Conservation (phyloP, 2,113 vertebrate species). For the Capricornis sumatraensis region DNA sequence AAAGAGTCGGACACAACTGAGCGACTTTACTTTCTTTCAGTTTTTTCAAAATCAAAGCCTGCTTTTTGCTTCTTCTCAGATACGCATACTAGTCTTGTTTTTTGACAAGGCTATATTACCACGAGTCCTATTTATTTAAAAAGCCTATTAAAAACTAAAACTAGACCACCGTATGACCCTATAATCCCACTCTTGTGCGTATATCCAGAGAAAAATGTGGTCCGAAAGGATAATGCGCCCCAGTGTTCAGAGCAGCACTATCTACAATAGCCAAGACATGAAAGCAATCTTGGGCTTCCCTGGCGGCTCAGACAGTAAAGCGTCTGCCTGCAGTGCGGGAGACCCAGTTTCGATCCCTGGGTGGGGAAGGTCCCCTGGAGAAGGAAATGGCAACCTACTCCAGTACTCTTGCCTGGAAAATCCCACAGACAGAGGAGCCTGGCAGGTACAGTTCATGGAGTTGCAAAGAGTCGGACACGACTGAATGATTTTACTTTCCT, state of each 20-base stretch:
- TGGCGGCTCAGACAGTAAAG: background rate
- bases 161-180: background rate
- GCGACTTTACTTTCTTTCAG: too few relatives aligned
- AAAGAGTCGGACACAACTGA: too few relatives aligned
- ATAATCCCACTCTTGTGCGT: background rate
- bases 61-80: background rate
- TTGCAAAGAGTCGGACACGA: background rate
- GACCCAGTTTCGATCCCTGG: background rate
- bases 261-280: background rate
- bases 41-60: background rate
- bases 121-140: background rate
- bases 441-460: background rate
- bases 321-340: fast-evolving
- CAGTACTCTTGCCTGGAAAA: background rate
- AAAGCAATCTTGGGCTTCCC: background rate
- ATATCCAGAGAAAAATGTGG: background rate
- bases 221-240: background rate
- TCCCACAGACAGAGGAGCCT: background rate
- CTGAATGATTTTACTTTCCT: background rate
- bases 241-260: background rate
- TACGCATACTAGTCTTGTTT: background rate
- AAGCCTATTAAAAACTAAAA: background rate
- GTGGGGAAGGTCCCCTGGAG: background rate
- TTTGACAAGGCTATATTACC: background rate
- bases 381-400: background rate